These are phyloP conservation scores for Camponotus floridanus DNA, from an alignment of 1,140 invertebrate species.

Conservation along the genomic window DNA sequence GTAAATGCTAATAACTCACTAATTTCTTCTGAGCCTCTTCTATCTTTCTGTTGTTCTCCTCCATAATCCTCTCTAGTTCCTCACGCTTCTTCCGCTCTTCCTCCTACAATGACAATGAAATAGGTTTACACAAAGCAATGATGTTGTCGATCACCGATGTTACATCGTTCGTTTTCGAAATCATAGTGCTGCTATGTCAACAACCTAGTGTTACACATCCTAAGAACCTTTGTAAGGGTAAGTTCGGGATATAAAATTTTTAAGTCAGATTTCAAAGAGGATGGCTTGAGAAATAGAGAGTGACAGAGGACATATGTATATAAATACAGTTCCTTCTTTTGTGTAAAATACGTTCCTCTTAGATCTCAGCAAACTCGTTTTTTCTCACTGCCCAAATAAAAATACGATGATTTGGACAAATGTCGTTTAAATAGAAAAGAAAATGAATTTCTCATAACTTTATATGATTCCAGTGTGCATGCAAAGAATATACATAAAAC, in stretches of 20 bases:
- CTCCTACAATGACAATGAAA: conserved; percentile 90
- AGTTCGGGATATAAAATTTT: conserved; percentile 76
- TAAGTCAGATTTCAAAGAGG: conserved; percentile 66
- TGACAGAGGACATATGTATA: conserved; percentile 60
- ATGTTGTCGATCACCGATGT: conserved; percentile 81
- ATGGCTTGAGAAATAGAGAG: conserved; percentile 70
- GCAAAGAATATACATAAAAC: conserved; percentile 64
- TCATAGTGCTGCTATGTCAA: conserved; percentile 81
- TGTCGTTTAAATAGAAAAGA: conserved; percentile 68
- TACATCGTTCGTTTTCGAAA: conserved; percentile 81
- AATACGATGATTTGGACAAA: conserved; percentile 66
- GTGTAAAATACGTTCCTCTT: conserved; percentile 65
- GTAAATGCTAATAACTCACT: conserved; percentile 87
- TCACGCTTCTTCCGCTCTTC: conserved; percentile 97
- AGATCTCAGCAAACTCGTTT: conserved; percentile 68
- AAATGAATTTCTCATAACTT: conserved; percentile 65
- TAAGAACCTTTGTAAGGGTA: conserved; percentile 80
- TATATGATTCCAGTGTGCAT: conserved; percentile 70
- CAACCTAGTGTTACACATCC: conserved; percentile 81
- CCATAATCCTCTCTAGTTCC: conserved; percentile 98
- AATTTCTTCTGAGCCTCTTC: conserved; percentile 98
- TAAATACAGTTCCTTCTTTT: conserved; percentile 69
- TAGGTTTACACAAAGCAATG: conserved; percentile 83
- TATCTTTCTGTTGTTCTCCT: conserved; percentile 99
- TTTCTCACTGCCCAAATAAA: conserved; percentile 67